Evolutionary conservation across 2,797 vertebrate species (phyloP).

Genomic region (Periparus ater): DNA sequence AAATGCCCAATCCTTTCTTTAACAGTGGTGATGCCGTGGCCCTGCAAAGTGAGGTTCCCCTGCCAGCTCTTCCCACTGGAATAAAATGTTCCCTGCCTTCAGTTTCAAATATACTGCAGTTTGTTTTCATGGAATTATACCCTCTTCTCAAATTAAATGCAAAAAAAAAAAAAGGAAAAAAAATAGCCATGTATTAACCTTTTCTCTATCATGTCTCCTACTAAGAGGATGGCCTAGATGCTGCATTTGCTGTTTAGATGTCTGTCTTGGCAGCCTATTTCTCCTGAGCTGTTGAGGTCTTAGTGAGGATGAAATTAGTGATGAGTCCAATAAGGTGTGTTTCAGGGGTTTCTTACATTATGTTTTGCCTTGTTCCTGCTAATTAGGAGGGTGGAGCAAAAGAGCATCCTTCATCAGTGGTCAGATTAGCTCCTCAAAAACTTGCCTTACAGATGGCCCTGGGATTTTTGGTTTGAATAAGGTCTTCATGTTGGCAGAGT

Average conservation of each 20-base stretch:
- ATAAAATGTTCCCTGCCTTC: neutral
- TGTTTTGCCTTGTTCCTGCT: neutral
- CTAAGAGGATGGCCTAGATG: neutral
- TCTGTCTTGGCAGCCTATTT: neutral
- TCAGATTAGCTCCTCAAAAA: neutral
- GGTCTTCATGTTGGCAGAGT: neutral
- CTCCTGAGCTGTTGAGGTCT: neutral
- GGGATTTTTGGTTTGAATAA: neutral
- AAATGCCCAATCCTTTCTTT: neutral
- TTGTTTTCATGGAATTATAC: slow-evolving; percentile 1
- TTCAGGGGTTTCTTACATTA: neutral
- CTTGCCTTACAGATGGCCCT: neutral
- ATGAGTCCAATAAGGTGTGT: neutral
- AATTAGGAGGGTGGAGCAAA: neutral
- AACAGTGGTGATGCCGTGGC: neutral
- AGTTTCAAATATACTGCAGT: neutral
- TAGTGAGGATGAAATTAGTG: neutral
- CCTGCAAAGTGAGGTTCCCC: neutral
- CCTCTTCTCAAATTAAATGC: neutral
- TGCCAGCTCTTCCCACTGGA: neutral
- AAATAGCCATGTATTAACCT: neutral
- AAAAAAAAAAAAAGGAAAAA: neutral
- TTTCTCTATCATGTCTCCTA: neutral
- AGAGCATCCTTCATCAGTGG: neutral
- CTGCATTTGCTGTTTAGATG: neutral